Evolutionary conservation across 2,888 invertebrate species (phyloP), one percentile per base, ranked within the genome.

Genomic region (Drosophila eohydei): DNA sequence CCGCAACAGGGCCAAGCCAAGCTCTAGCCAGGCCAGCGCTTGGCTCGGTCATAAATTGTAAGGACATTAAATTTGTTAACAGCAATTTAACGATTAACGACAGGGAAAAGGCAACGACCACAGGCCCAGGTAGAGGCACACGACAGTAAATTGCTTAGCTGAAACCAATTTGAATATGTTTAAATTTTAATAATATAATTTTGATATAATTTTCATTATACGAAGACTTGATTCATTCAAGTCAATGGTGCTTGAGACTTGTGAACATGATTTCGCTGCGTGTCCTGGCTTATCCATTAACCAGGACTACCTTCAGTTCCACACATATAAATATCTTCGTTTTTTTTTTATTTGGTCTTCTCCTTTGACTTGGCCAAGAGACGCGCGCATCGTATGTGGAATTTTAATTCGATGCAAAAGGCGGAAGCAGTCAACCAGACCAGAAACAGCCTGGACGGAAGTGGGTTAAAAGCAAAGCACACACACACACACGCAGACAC

Each of bases 61-160:
- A 84, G 82, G 64, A 80, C 80, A 80, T 84, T 88, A 84, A 84
- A 84, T 84, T 88, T 78, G 85, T 84, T 88, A 85, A 84, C 78
- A 88, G 78, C 85, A 88, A 84, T 85, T 84, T 88, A 76, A 75
- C 88, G 80, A 84, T 84, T 84, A 84, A 88, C 77, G 74, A 81
- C 81, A 77, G 65, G 56, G 61, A 71, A 43, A 62, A 41, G 21
- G 12, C 9, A 43, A 71, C 56, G 52, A 44, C 40, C 40, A 3
- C 40, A 7, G 3, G 4, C 21, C 21, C 43, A 21, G 43, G 21
- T 2, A 4, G 41, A 8, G 8, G 12, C 41, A 4, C 6, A 40
- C 2, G 34, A 0, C 32, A 14, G 14, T 36, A 44, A 59, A 61
- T 16, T 34, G 21, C 14, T 4, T n/a, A 28, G 12, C 3, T 38